Percentiles rank a stretch among this genome's conserved stretches.
These are phyloP conservation scores for Nesoenas mayeri DNA, from an alignment of 2,113 vertebrate species.

Conservation along the genomic window DNA sequence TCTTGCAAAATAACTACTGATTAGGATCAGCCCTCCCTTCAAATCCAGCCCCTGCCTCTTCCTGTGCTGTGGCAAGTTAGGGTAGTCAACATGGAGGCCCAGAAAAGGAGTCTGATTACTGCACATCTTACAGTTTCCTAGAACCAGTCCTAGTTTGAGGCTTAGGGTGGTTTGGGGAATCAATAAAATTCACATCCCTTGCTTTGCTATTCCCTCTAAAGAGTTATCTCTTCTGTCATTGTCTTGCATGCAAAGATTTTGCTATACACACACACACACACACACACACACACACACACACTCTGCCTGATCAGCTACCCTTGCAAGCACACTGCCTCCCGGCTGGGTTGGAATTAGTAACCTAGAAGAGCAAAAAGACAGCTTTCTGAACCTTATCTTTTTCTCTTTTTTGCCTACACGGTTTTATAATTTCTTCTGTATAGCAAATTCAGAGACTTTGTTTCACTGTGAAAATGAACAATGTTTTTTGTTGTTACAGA, in stretches of 20 bases:
- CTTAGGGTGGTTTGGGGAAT: not conserved
- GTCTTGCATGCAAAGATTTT: not conserved
- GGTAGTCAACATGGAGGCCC: fast-evolving
- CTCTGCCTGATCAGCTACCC: not conserved
- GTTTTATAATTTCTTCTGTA: not conserved
- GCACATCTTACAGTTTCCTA: not conserved
- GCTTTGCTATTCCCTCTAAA: not conserved
- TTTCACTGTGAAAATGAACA: not conserved
- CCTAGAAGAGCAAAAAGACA: not conserved
- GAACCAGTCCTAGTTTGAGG: not conserved
- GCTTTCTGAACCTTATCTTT: not conserved
- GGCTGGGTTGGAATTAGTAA: not conserved
- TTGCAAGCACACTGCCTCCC: not conserved
- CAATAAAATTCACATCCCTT: not conserved
- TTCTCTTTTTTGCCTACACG: no score
- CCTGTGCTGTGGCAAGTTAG: not conserved
- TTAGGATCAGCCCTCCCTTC: not conserved
- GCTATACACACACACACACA: no score
- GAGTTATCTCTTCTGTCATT: fast-evolving
- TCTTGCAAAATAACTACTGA: not conserved
- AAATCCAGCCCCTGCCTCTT: not conserved
- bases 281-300: no score
- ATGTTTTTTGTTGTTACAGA: not conserved
- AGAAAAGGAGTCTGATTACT: not conserved
- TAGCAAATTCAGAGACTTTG: not conserved